These are phyloP conservation scores for Eupeodes corollae DNA, from an alignment of 1,140 invertebrate genomes.

Conservation along the genomic window DNA sequence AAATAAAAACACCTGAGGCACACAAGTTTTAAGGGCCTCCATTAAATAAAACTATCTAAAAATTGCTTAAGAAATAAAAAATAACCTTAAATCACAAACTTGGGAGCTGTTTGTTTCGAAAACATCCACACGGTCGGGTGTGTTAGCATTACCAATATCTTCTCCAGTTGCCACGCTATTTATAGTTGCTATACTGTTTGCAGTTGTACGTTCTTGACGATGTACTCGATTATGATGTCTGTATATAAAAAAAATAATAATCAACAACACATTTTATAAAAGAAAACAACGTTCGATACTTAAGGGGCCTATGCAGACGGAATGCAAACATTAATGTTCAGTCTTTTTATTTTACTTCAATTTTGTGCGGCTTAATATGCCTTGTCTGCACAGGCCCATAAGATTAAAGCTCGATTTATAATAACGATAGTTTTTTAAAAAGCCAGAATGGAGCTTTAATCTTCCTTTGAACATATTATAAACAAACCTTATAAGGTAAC, in stretches of 20 bases:
- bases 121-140: conserved; percentile 1
- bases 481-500: conserved; percentile 55
- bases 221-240: conserved; percentile 58
- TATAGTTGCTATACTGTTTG: conserved; percentile 39
- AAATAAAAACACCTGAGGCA: no score
- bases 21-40: no score
- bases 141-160: neutral
- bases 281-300: no score
- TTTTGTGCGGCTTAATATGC: no score
- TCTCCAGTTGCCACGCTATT: conserved; percentile 29
- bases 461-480: conserved; percentile 1
- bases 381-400: no score
- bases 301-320: no score
- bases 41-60: no score
- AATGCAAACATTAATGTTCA: no score
- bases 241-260: conserved; percentile 5
- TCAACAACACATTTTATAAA: no score
- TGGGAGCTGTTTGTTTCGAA: conserved; percentile 4
- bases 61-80: neutral
- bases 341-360: no score
- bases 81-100: conserved; percentile 7
- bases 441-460: neutral
- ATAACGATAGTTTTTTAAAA: no score
- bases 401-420: no score
- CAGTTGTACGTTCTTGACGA: conserved; percentile 45